Evolutionary conservation across 2,797 vertebrate genomes (phyloP).

Genomic region (Hyperoplus lanceolatus): DNA sequence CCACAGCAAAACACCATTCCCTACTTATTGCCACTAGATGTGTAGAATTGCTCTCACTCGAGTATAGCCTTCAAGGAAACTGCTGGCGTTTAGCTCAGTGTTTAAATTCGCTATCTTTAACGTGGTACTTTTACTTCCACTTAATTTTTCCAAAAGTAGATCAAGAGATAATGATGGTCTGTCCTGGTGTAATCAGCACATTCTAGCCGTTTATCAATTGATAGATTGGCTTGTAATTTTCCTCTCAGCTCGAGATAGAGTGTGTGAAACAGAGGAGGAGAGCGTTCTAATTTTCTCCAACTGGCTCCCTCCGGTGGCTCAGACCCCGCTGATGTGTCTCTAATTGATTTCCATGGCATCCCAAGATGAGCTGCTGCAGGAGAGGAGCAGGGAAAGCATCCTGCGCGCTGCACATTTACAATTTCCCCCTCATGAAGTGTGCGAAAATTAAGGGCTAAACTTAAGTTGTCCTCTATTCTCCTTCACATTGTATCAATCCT

Average conservation of each 20-base stretch:
- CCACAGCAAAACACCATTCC: constrained; percentile 55
- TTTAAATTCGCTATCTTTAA: constrained; percentile 21
- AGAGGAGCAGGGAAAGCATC: constrained; percentile 8
- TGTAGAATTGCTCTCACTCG: constrained; percentile 29
- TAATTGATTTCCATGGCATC: constrained; percentile 76
- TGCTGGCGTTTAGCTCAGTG: background rate
- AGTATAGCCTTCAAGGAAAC: constrained; percentile 6
- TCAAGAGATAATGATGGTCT: constrained; percentile 63
- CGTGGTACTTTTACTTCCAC: constrained; percentile 13
- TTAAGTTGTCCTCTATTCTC: constrained; percentile 44
- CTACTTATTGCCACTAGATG: constrained; percentile 35
- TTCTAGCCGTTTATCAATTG: constrained; percentile 60
- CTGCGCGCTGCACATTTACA: constrained; percentile 23
- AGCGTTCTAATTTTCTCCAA: constrained; percentile 67
- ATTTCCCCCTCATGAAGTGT: constrained; percentile 29
- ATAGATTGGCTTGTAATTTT: constrained; percentile 72
- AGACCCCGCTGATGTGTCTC: constrained; percentile 64
- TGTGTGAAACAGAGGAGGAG: constrained; percentile 59
- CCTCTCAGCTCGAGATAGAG: constrained; percentile 55
- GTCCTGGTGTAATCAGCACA: constrained; percentile 60
- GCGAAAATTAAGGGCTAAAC: constrained; percentile 10
- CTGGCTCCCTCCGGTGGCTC: constrained; percentile 65
- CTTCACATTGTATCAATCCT: constrained; percentile 49
- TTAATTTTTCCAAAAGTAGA: constrained; percentile 49
- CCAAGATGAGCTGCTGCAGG: constrained; percentile 40